Percentiles rank a stretch among this genome's conserved stretches.
These are phyloP conservation scores for Drosophila nannoptera DNA, from an alignment of 1,140 invertebrate species.

Conservation along the genomic window DNA sequence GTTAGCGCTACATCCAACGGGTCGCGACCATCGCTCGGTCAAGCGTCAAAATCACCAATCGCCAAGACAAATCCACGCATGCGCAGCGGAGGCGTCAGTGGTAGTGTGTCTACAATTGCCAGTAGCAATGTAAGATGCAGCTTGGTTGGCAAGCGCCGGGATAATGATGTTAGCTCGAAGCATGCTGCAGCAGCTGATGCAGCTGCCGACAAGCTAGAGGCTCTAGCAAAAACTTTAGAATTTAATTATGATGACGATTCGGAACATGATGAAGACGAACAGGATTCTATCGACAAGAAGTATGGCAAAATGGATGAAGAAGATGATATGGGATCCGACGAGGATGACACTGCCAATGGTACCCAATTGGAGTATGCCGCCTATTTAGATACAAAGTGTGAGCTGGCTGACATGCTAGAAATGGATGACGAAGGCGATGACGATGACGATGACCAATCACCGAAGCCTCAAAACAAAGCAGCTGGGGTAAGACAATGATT, in stretches of 20 bases:
- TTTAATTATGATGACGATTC: slow-evolving; percentile 58
- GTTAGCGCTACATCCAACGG: background rate
- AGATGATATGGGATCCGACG: slow-evolving; percentile 38
- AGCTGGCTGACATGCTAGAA: slow-evolving; percentile 39
- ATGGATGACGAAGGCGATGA: slow-evolving; percentile 45
- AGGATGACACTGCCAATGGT: slow-evolving; percentile 39
- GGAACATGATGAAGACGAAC: slow-evolving; percentile 38
- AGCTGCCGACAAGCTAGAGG: slow-evolving; percentile 33
- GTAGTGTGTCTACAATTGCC: slow-evolving; percentile 1
- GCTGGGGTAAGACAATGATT: slow-evolving; percentile 25
- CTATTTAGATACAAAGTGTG: slow-evolving; percentile 46
- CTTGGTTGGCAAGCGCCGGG: slow-evolving; percentile 39
- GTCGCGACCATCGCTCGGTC: slow-evolving; percentile 36
- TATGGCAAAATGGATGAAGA: slow-evolving; percentile 33
- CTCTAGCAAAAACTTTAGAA: slow-evolving; percentile 39
- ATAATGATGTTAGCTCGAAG: slow-evolving; percentile 16
- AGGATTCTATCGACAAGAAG: slow-evolving; percentile 9
- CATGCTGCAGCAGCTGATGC: slow-evolving; percentile 24
- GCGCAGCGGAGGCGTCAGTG: slow-evolving; percentile 16
- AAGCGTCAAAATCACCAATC: slow-evolving; percentile 27
- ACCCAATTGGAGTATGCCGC: slow-evolving; percentile 37
- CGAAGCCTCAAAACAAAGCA: background rate
- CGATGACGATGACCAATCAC: slow-evolving; percentile 40
- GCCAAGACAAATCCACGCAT: slow-evolving; percentile 20
- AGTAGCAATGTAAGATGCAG: slow-evolving; percentile 1